phyloP scores from a whole-genome alignment of 1,140 invertebrate genomes.

The Drosophila sucinea region DNA sequence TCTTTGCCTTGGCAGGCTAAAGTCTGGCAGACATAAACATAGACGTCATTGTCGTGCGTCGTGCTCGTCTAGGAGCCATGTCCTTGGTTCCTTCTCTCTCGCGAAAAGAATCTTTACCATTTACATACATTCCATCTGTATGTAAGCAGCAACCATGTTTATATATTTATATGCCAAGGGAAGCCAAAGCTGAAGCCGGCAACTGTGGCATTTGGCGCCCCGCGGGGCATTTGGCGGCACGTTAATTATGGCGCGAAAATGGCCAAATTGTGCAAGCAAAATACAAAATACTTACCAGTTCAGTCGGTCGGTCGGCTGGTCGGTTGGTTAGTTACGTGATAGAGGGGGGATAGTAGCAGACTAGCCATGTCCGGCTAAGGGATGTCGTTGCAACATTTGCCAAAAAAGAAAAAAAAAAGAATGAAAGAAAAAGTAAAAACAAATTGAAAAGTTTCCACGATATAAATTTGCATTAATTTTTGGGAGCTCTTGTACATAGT shows the following conservation, averaged over 20 bases:
- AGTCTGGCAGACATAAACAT: slow-evolving; percentile 13
- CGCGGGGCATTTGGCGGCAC: slow-evolving; percentile 38
- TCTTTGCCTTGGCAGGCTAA: slow-evolving; percentile 6
- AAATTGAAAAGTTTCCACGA: slow-evolving; percentile 76
- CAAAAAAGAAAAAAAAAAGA: slow-evolving; percentile 33
- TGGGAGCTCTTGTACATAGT: slow-evolving; percentile 35
- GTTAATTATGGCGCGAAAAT: slow-evolving; percentile 67
- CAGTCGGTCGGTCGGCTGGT: neutral
- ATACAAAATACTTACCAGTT: slow-evolving; percentile 56
- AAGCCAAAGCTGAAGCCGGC: neutral
- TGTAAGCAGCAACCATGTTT: slow-evolving; percentile 1
- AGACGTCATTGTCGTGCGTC: slow-evolving; percentile 7
- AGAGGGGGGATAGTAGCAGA: neutral
- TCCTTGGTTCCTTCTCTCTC: slow-evolving; percentile 6
- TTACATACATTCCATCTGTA: neutral
- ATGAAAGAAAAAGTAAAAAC: slow-evolving; percentile 49
- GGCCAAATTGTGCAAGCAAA: slow-evolving; percentile 64
- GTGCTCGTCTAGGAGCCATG: neutral
- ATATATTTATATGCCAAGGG: slow-evolving; percentile 9
- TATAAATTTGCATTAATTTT: slow-evolving; percentile 79
- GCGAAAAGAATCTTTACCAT: neutral
- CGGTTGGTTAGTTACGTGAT: too few species aligned
- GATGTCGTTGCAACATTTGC: slow-evolving; percentile 35
- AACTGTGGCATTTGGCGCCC: slow-evolving; percentile 32
- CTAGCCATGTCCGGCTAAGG: slow-evolving; percentile 33